Evolutionary conservation across 2,797 vertebrate species (phyloP), one percentile per base, ranked within the genome.

Genomic region (Falco cherrug): DNA sequence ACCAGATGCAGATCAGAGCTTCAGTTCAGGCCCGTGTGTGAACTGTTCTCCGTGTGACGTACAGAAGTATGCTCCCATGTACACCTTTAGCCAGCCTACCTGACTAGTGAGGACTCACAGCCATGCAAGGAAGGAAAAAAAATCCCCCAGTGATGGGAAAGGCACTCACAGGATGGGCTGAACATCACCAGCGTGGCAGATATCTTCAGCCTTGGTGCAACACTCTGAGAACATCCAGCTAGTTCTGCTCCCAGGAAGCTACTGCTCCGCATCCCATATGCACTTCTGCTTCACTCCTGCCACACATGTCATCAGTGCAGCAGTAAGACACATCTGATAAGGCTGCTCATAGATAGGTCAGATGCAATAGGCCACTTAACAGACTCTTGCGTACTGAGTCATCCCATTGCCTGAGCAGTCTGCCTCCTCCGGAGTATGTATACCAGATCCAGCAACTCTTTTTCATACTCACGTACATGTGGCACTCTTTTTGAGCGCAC

Each of bases 141-240:
- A 2, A 13, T 1, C 33, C 69, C 73, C 37, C 33, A 0, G 43
- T 16, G n/a, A 2, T 0, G 26, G 24, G 63, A 43, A 69, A 82
- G 25, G 51, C 76, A 96, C 95, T 97, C 37, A 96, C 95, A 57
- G 91, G 92, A 94, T 0, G 89, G 87, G 92, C 92, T 47, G 91
- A 95, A 95, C 93, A 97, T 92, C 71, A n/a, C 60, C 84, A 45
- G 63, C 1, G 28, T 0, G 1, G 69, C 24, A 61, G 92, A n/a
- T 19, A 74, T 5, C 74, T 60, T 16, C 80, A 43, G 37, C 53
- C 68, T 63, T 4, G 56, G 70, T 4, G 45, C 47, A 12, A 53
- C 11, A 2, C 54, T 51, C 85, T 35, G 67, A 65, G 91, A 85
- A 57, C 89, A 91, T 70, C 89, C 95, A 86, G 91, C 57, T 45